Base-by-base conservation (phyloP, 2,888 invertebrate species). In the Eueremaeus valkanovi region DNA sequence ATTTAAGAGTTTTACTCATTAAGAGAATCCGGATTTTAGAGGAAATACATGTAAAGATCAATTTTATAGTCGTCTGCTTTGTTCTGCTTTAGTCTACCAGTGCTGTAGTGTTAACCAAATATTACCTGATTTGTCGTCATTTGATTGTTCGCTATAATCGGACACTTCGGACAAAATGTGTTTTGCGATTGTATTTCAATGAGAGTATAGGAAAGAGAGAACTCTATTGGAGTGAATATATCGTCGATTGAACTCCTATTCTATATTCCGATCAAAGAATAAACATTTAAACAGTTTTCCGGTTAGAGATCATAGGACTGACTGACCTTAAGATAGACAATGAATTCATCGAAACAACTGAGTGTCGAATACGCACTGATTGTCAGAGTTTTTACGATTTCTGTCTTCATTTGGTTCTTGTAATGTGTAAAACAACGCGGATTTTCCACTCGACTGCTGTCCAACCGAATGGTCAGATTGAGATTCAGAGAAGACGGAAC, bases 401-500 rank as follows among this genome's bases (percentile, higher is more conserved):
- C 9, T 3, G 29, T 31, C 6, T 31, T 27, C 31, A 16, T 9
- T n/a, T 31, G 31, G n/a, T 31, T 31, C 18, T 31, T 27, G 16
- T 29, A 6, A 1, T 8, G 1, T 18, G 27, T 31, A 29, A 61
- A 61, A 31, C 61, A 29, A 9, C 61, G 9, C 3, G 61, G 61
- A 33, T 61, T 61, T 31, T 61, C 61, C 8, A 18, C 31, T 31
- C 61, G 24, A 31, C 61, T 61, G 27, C 61, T 61, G 31, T 61
- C 61, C 33, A 61, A 11, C 31, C 3, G 29, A 33, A 61, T 13
- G 5, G 61, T 31, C 1, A 61, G 11, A 27, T 61, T 61, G 13
- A 61, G 11, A 16, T 61, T 24, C 5, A 31, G 31, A 13, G 8
- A 16, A 2, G 61, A 27, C 18, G 80, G 80, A 11, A 78, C 76